These are phyloP conservation scores for Bubo scandiacus DNA, from an alignment of 2,113 vertebrate species.

Conservation along the genomic window DNA sequence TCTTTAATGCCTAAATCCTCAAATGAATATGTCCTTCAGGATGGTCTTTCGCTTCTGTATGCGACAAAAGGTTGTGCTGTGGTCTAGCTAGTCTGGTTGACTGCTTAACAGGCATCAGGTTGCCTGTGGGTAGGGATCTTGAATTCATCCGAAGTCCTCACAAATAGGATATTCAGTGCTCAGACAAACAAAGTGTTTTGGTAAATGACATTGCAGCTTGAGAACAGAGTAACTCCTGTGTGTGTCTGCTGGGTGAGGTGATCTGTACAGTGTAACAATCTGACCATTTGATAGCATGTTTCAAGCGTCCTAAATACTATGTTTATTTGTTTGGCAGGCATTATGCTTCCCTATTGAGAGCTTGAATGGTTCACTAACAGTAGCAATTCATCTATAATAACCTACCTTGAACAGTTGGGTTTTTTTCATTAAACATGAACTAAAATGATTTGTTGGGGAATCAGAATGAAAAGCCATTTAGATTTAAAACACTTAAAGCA, in stretches of 20 bases:
- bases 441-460: background rate
- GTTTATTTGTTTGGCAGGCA: conserved; percentile 27
- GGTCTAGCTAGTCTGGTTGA: background rate
- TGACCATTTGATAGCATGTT: conserved; percentile 16
- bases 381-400: background rate
- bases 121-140: background rate
- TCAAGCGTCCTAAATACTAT: conserved; percentile 9
- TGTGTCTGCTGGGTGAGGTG: background rate
- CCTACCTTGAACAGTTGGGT: background rate
- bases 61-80: background rate
- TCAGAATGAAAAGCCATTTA: conserved; percentile 28
- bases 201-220: background rate
- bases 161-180: background rate
- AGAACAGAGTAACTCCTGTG: conserved; percentile 29
- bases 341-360: background rate
- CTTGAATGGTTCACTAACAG: background rate
- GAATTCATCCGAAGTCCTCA: background rate
- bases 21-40: background rate
- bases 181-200: conserved; percentile 6
- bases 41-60: background rate
- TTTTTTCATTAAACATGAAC: background rate
- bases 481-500: conserved; percentile 6
- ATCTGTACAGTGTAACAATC: background rate
- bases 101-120: background rate
- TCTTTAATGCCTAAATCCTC: background rate